phyloP scores from a whole-genome alignment of 2,113 vertebrate species.

The Vidua macroura region DNA sequence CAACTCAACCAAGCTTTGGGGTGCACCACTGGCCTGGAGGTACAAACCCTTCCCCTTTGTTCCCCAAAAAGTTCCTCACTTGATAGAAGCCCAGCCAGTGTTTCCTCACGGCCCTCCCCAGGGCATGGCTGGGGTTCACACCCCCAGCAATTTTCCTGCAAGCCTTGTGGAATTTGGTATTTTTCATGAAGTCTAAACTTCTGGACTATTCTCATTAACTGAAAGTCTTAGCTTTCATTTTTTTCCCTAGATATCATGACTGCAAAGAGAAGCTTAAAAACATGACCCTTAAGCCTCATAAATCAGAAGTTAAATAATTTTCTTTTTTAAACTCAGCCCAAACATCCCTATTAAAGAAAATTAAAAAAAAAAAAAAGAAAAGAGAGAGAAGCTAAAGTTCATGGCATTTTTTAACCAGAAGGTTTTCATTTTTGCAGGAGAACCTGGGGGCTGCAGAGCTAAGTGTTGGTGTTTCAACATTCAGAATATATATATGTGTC shows the following conservation, averaged over 20 bases:
- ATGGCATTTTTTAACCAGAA: neutral
- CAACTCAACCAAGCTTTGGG: neutral
- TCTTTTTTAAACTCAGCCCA: slow-evolving; percentile 30
- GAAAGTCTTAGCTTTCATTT: slow-evolving; percentile 44
- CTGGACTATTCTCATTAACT: slow-evolving; percentile 26
- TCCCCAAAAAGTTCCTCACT: neutral
- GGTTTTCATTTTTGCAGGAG: neutral
- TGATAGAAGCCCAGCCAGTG: neutral
- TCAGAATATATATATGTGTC: neutral
- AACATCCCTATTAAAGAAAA: neutral
- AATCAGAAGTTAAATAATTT: slow-evolving; percentile 58
- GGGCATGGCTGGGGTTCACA: neutral
- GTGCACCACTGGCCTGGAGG: neutral
- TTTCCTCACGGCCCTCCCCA: neutral
- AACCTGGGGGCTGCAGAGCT: neutral
- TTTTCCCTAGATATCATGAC: slow-evolving; percentile 25
- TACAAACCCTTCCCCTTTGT: neutral
- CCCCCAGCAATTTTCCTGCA: slow-evolving; percentile 11
- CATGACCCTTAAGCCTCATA: slow-evolving; percentile 37
- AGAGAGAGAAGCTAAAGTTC: neutral
- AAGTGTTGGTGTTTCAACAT: neutral
- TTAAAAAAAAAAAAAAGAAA: neutral
- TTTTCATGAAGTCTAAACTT: neutral
- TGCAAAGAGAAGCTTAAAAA: slow-evolving; percentile 39
- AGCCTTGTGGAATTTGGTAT: slow-evolving; percentile 25